A percentile compares a stretch with the other conserved stretches of the same genome.
Evolutionary conservation across 2,888 invertebrate species (phyloP).

Genomic region (Sinhomidia bicolor): DNA sequence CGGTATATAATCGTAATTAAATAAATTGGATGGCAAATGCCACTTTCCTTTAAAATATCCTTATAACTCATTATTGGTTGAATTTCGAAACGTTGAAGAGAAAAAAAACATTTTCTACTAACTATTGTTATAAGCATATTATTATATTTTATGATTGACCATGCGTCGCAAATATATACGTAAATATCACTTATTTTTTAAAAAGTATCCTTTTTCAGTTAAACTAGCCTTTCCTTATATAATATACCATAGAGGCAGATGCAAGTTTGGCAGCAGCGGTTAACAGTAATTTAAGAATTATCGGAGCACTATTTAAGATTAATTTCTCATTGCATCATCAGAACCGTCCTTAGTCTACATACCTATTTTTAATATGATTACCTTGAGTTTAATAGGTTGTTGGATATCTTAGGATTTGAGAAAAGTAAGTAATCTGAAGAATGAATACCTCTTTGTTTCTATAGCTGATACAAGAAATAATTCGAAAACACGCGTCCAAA

Average conservation of each 20-base stretch:
- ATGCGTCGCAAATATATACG: not conserved
- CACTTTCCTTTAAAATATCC: slow-evolving; percentile 4
- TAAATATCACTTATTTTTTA: too few species aligned
- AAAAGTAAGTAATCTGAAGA: not conserved
- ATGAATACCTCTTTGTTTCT: not conserved
- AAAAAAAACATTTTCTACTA: not conserved
- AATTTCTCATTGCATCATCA: not conserved
- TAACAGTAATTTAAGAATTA: not conserved
- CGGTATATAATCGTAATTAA: slow-evolving; percentile 54
- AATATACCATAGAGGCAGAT: not conserved
- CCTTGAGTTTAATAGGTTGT: not conserved
- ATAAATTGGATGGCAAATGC: slow-evolving; percentile 49
- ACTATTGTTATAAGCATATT: too few species aligned
- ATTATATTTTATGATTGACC: not conserved
- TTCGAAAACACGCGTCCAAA: slow-evolving; percentile 71
- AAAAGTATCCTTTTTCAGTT: not conserved
- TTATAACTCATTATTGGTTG: not conserved
- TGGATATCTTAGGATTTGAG: not conserved
- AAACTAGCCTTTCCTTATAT: not conserved
- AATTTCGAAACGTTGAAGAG: not conserved
- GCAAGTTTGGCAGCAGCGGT: not conserved
- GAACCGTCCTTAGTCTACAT: slow-evolving; percentile 49
- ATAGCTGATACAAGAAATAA: slow-evolving; percentile 34
- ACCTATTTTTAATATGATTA: slow-evolving; percentile 7
- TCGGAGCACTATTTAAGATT: not conserved